These are phyloP conservation scores for Tenodera sinensis DNA, from an alignment of 2,888 invertebrate species.

Conservation along the genomic window DNA sequence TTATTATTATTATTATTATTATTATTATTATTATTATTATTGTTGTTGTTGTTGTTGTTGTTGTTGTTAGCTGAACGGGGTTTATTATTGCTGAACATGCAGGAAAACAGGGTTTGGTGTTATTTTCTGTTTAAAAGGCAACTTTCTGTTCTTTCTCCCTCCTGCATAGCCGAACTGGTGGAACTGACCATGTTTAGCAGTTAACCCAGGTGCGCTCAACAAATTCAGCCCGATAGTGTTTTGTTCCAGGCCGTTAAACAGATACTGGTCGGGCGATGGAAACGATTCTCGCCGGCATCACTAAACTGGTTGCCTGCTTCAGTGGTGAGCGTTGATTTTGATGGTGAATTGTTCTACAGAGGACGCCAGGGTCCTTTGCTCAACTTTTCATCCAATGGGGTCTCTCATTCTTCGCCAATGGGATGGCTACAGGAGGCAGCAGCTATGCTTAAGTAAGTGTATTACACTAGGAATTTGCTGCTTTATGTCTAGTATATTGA, in stretches of 20 bases:
- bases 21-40: too few species aligned
- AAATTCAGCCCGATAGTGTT: not conserved
- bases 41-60: too few species aligned
- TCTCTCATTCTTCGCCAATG: not conserved
- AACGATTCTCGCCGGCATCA: slow-evolving; percentile 25
- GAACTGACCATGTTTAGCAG: too few species aligned
- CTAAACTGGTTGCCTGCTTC: slow-evolving; percentile 29
- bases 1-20: too few species aligned
- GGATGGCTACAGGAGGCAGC: slow-evolving; percentile 35
- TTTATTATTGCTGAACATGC: too few species aligned
- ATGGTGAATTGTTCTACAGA: slow-evolving; percentile 35
- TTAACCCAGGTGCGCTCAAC: too few species aligned
- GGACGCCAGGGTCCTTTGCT: slow-evolving; percentile 25
- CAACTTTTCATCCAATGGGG: not conserved
- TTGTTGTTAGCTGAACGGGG: too few species aligned
- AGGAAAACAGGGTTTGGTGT: too few species aligned
- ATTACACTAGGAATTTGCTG: not conserved
- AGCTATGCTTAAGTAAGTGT: slow-evolving; percentile 30
- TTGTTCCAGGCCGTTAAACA: slow-evolving; percentile 29
- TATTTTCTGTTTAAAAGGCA: too few species aligned
- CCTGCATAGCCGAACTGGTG: too few species aligned
- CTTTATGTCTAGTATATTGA: not conserved
- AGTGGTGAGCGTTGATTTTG: slow-evolving; percentile 35
- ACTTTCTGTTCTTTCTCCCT: too few species aligned
- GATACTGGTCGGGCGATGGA: slow-evolving; percentile 30